Conservation (phyloP, 2,113 vertebrate genomes). For the Hiodon tergisus region DNA sequence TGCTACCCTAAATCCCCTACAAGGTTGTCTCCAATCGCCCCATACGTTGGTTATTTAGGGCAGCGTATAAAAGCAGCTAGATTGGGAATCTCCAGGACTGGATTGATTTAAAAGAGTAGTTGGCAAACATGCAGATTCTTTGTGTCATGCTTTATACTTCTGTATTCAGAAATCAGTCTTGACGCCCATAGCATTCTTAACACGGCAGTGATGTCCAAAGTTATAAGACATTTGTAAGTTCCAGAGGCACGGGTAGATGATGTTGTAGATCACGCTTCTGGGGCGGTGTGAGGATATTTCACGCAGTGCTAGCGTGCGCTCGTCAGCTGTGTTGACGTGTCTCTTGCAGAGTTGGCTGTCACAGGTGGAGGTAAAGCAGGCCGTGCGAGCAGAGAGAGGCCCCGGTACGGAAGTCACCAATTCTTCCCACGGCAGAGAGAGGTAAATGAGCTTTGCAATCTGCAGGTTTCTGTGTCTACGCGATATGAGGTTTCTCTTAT, state of each 20-base stretch:
- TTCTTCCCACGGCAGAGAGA: slow-evolving; percentile 89
- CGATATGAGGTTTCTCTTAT: neutral
- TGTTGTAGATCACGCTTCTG: no score
- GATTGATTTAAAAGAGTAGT: no score
- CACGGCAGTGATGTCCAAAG: no score
- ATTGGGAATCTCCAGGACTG: neutral
- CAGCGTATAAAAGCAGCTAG: neutral
- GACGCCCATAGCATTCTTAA: no score
- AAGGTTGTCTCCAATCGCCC: no score
- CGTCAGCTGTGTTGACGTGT: neutral
- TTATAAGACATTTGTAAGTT: no score
- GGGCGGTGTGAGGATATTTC: neutral
- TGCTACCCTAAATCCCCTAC: neutral
- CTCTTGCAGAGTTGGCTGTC: slow-evolving; percentile 79
- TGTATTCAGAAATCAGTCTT: no score
- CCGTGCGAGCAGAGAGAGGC: slow-evolving; percentile 77
- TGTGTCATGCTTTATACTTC: no score
- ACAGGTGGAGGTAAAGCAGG: slow-evolving; percentile 91
- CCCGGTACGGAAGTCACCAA: slow-evolving; percentile 92
- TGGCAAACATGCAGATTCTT: no score
- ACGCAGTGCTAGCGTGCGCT: neutral
- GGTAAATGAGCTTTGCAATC: slow-evolving; percentile 53
- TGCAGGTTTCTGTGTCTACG: no score
- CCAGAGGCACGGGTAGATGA: no score
- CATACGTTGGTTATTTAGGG: neutral